Evolutionary conservation across 2,113 vertebrate species (phyloP).

Genomic region (Tachysurus vachellii): DNA sequence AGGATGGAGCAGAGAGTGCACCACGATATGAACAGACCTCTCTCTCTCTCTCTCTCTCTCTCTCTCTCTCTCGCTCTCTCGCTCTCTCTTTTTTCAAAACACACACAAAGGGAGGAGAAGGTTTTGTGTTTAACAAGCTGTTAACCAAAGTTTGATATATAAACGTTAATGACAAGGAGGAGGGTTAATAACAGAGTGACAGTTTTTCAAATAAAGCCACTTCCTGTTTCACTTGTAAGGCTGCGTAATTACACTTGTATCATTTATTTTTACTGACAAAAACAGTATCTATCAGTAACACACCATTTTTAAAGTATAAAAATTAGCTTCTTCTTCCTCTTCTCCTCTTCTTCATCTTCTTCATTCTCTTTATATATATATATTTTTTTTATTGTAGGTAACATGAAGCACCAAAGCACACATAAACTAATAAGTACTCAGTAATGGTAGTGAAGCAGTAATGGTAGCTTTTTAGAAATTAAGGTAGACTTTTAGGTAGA

Average conservation of each 20-base stretch:
- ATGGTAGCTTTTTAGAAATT: too few relatives aligned
- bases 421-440: not conserved
- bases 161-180: not conserved
- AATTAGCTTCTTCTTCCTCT: too few relatives aligned
- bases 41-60: not conserved
- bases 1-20: constrained; percentile 61
- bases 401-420: not conserved
- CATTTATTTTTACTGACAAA: too few relatives aligned
- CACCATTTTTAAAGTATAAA: too few relatives aligned
- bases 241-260: too few relatives aligned
- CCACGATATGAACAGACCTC: constrained; percentile 39
- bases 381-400: not conserved
- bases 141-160: constrained; percentile 1
- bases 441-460: not conserved
- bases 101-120: constrained; percentile 3
- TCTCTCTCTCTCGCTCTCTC: not conserved
- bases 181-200: not conserved
- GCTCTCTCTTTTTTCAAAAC: not conserved
- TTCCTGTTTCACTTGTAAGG: not conserved
- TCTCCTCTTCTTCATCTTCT: too few relatives aligned
- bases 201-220: not conserved
- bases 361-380: not conserved
- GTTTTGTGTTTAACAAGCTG: constrained; percentile 23
- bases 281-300: too few relatives aligned
- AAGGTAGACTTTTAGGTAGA: not conserved